Percentiles rank a stretch among this genome's conserved stretches.
These are phyloP conservation scores for Drosophila suzukii DNA, from an alignment of 1,140 invertebrate genomes.

Conservation along the genomic window DNA sequence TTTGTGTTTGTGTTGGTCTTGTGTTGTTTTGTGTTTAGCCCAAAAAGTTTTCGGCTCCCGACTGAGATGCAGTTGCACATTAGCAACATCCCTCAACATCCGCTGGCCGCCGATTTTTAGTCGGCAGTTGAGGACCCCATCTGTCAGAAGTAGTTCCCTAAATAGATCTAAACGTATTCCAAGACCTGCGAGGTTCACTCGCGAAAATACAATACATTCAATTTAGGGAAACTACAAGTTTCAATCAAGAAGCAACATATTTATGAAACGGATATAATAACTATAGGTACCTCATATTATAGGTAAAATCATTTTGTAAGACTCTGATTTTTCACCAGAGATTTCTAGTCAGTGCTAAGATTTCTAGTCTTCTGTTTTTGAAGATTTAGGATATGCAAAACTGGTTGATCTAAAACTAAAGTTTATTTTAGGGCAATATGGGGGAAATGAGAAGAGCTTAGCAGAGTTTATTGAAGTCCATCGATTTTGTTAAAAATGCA, in stretches of 20 bases:
- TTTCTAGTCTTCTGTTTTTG: too few species aligned
- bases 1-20: not conserved
- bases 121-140: not conserved
- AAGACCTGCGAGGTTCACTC: not conserved
- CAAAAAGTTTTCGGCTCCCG: constrained; percentile 1
- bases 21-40: not conserved
- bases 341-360: too few species aligned
- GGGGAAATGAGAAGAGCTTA: too few species aligned
- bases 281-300: too few species aligned
- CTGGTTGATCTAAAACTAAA: too few species aligned
- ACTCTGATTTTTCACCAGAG: too few species aligned
- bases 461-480: not conserved
- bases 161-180: not conserved
- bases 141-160: not conserved
- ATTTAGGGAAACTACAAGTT: too few species aligned
- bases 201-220: not conserved
- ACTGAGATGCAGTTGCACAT: not conserved
- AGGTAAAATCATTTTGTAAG: too few species aligned
- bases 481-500: not conserved
- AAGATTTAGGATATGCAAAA: too few species aligned
- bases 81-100: not conserved
- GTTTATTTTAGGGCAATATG: too few species aligned
- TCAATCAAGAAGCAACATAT: too few species aligned
- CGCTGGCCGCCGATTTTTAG: not conserved
- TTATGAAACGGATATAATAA: too few species aligned